These are phyloP conservation scores for Cantharis flavilabris DNA, from an alignment of 2,888 invertebrate genomes.

Conservation along the genomic window DNA sequence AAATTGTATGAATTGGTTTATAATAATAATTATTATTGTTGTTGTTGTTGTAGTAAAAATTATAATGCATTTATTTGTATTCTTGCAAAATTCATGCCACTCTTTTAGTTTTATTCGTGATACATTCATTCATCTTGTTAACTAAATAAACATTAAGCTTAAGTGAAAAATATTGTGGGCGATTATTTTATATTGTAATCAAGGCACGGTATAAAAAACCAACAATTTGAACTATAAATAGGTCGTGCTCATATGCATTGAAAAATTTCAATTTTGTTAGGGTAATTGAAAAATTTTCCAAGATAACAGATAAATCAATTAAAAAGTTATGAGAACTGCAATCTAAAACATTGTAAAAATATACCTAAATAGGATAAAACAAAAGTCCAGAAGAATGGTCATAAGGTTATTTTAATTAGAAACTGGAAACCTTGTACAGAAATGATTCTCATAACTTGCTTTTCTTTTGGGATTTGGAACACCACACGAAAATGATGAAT, in stretches of 20 bases:
- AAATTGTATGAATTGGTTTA: background rate
- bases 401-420: too few species aligned
- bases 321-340: background rate
- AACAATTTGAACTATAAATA: background rate
- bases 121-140: background rate
- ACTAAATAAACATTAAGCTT: background rate
- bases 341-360: too few species aligned
- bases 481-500: too few species aligned
- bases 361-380: too few species aligned
- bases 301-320: background rate
- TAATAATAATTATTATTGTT: background rate
- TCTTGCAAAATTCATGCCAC: background rate
- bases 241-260: background rate
- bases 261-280: background rate
- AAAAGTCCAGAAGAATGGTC: too few species aligned
- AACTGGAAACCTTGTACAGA: too few species aligned
- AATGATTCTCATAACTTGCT: too few species aligned
- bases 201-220: background rate
- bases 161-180: background rate
- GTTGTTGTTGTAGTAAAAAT: background rate
- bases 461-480: too few species aligned
- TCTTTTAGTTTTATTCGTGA: background rate
- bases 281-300: background rate
- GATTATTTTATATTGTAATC: background rate
- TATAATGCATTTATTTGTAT: background rate